A percentile compares a stretch with the other conserved stretches of the same genome.
These are phyloP conservation scores for Onychostoma macrolepis DNA, from an alignment of 2,113 vertebrate genomes.

Conservation along the genomic window DNA sequence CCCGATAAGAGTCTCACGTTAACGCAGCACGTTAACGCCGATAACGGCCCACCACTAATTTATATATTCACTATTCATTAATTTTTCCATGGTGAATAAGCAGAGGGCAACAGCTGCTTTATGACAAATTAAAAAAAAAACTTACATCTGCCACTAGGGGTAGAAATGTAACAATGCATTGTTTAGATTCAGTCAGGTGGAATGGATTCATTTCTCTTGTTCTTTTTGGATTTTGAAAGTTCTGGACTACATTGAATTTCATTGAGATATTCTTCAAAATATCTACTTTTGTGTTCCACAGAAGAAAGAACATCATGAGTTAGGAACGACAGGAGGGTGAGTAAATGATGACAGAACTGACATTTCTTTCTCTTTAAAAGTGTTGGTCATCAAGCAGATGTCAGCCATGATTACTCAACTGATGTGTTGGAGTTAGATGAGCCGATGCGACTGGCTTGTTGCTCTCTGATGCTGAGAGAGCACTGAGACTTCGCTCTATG, in stretches of 20 bases:
- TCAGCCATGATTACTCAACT: slow-evolving; percentile 12
- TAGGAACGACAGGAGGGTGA: background rate
- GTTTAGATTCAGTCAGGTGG: background rate
- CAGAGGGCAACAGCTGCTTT: background rate
- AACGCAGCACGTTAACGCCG: too few species aligned
- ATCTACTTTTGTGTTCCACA: background rate
- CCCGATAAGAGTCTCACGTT: too few species aligned
- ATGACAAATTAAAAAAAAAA: background rate
- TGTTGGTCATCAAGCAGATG: slow-evolving; percentile 14
- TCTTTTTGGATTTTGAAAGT: background rate
- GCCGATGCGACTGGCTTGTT: background rate
- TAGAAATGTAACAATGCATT: background rate
- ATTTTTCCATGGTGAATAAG: background rate
- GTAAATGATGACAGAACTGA: background rate
- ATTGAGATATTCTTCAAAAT: background rate
- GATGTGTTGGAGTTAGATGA: background rate
- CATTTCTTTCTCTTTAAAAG: background rate
- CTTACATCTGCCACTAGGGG: background rate
- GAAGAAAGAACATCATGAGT: background rate
- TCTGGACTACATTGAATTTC: background rate
- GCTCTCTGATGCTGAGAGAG: background rate
- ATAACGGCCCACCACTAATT: too few species aligned
- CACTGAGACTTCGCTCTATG: background rate
- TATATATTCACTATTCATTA: background rate
- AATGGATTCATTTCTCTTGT: background rate